Conservation (phyloP, 2,797 vertebrate species). For the Sebastes minor region DNA sequence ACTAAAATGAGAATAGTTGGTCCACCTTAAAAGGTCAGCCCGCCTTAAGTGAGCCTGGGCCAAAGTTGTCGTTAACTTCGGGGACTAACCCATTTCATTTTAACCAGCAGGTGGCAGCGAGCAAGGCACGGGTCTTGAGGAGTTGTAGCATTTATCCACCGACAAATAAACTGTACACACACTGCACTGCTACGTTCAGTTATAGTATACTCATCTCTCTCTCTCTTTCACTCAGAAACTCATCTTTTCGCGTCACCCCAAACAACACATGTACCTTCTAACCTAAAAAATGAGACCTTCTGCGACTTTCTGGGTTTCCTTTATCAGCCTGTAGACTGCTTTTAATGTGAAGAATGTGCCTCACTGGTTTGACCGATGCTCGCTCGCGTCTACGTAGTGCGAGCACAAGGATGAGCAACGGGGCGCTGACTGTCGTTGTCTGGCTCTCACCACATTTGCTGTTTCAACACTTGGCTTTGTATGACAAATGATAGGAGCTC, state of each 20-base stretch:
- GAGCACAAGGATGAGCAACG: no score
- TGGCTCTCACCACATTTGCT: slow-evolving; percentile 17
- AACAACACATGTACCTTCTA: neutral
- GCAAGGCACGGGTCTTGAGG: no score
- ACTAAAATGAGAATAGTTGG: neutral
- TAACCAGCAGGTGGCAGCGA: neutral
- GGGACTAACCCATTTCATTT: neutral
- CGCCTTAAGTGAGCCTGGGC: neutral
- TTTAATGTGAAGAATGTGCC: no score
- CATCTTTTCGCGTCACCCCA: neutral
- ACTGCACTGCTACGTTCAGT: no score
- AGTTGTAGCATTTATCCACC: no score
- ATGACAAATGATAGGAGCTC: slow-evolving; percentile 17
- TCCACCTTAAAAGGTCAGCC: neutral
- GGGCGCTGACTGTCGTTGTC: no score
- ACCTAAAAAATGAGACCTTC: no score
- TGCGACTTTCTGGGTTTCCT: no score
- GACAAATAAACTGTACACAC: no score
- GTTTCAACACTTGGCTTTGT: slow-evolving; percentile 24
- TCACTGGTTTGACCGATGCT: no score
- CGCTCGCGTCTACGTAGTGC: no score
- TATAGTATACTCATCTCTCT: neutral
- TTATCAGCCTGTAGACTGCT: no score
- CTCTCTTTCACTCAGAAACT: neutral
- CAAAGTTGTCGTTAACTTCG: neutral